phyloP scores from a whole-genome alignment of 2,888 invertebrate genomes.

The Malthinus seriepunctatus region DNA sequence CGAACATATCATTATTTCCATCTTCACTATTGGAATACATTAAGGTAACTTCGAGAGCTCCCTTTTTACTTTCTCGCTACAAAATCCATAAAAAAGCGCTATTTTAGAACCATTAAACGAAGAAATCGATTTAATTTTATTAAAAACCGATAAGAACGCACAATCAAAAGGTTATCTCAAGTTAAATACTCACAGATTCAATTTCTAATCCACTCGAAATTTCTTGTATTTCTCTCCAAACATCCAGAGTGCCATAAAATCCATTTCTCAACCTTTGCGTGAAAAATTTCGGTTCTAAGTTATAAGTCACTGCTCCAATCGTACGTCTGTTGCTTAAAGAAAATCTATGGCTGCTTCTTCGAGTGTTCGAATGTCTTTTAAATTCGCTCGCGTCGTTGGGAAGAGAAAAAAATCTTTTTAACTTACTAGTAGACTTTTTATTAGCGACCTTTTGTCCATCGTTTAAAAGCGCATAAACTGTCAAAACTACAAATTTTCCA shows the following conservation, averaged over 20 bases:
- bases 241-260: constrained; percentile 67
- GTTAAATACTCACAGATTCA: constrained; percentile 50
- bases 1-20: constrained; percentile 65
- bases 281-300: constrained; percentile 67
- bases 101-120: too few relatives aligned
- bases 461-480: constrained; percentile 69
- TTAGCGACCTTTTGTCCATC: constrained; percentile 53
- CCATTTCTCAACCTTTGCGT: constrained; percentile 63
- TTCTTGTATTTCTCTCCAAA: constrained; percentile 70
- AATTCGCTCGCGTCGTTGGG: constrained; percentile 48
- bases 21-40: constrained; percentile 69
- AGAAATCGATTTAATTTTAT: too few relatives aligned
- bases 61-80: constrained; percentile 71
- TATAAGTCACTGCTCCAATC: constrained; percentile 70
- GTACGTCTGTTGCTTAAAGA: constrained; percentile 66
- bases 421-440: constrained; percentile 43
- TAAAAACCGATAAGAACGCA: not conserved
- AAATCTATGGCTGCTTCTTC: constrained; percentile 57
- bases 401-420: constrained; percentile 42
- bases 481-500: constrained; percentile 69
- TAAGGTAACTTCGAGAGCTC: constrained; percentile 67
- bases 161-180: not conserved
- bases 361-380: constrained; percentile 39
- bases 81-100: constrained; percentile 35
- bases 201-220: constrained; percentile 65